Base-by-base conservation (phyloP, 2,113 vertebrate species). In the Apteryx owenii region DNA sequence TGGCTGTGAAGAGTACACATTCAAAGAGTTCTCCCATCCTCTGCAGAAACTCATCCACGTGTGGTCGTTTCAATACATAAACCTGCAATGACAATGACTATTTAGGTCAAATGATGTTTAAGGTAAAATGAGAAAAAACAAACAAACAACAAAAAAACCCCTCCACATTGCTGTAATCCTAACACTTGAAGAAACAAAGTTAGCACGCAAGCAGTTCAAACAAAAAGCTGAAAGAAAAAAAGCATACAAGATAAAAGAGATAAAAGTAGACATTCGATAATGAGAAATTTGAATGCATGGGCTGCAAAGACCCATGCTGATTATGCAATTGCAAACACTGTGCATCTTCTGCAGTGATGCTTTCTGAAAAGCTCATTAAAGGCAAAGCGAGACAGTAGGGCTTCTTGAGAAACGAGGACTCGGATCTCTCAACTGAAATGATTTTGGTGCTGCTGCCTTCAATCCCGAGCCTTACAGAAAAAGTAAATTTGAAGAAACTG, bases 1-100 rank as follows among this genome's bases (percentile, higher is more conserved):
- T 99, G 92, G 99, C 99, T 73, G 99, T 99, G 97, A 99, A 99
- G 89, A 99, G 99, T 81, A 99, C 99, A 94, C 99, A 99, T 97
- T 99, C 99, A 44, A 99, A 99, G 91, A 99, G 98, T 97, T 99
- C 99, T 81, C 99, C 99, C 99, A 99, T 99, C 97, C 99, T 99
- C 97, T 99, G 99, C 60, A 99, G 99, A 97, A 99, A 99, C 97
- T 99, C 99, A 11, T 99, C 99, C 97, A 99, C 99, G 0, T 99
- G 99, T 17, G 99, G 99, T 95, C 99, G 98, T 96, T 99, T 99
- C 93, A 99, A 97, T 89, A 99, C 99, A 5, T 99, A 99, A 79
- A 99, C 99, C 99, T 99, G 98, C 64, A 97, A 95, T 36, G 87
- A 83, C 21, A 95, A 61, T 0, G 4, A 68, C 68, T 38, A 53